These are phyloP conservation scores for Neodiprion virginianus DNA, from an alignment of 1,140 invertebrate species.

Conservation along the genomic window DNA sequence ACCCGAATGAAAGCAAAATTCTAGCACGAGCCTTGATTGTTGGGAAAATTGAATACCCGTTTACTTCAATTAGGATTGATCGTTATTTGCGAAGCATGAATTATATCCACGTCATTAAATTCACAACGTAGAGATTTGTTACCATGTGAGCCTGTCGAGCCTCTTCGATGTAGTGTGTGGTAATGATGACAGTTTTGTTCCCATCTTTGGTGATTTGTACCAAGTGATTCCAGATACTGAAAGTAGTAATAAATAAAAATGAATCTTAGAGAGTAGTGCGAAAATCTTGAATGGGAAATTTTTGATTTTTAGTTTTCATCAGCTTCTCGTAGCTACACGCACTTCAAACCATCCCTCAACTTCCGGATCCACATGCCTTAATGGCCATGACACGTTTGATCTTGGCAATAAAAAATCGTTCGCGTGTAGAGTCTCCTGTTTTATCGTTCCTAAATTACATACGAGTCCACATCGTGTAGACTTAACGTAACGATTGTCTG, in stretches of 20 bases:
- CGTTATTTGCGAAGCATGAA: too few relatives aligned
- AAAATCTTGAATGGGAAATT: too few relatives aligned
- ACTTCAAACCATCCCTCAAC: too few relatives aligned
- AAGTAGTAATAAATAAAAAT: conserved; percentile 35
- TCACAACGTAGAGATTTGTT: conserved; percentile 40
- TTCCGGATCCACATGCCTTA: too few relatives aligned
- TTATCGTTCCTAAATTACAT: neutral
- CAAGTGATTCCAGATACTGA: conserved; percentile 90
- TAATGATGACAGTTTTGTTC: conserved; percentile 90
- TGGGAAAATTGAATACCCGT: too few relatives aligned
- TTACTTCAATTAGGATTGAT: too few relatives aligned
- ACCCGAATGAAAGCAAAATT: too few relatives aligned
- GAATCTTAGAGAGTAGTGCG: neutral
- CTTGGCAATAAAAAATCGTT: neutral
- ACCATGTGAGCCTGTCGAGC: conserved; percentile 87
- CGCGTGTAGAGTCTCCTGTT: conserved; percentile 6
- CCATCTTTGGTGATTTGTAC: conserved; percentile 82
- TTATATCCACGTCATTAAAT: too few relatives aligned
- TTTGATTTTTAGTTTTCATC: too few relatives aligned
- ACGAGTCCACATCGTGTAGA: too few relatives aligned
- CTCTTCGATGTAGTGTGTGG: conserved; percentile 94
- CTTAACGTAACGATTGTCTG: neutral
- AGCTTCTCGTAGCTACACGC: too few relatives aligned
- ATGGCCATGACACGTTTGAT: neutral
- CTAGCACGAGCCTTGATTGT: too few relatives aligned